These are phyloP conservation scores for Gymnothorax reevesii DNA, from an alignment of 2,797 vertebrate species.

Conservation along the genomic window DNA sequence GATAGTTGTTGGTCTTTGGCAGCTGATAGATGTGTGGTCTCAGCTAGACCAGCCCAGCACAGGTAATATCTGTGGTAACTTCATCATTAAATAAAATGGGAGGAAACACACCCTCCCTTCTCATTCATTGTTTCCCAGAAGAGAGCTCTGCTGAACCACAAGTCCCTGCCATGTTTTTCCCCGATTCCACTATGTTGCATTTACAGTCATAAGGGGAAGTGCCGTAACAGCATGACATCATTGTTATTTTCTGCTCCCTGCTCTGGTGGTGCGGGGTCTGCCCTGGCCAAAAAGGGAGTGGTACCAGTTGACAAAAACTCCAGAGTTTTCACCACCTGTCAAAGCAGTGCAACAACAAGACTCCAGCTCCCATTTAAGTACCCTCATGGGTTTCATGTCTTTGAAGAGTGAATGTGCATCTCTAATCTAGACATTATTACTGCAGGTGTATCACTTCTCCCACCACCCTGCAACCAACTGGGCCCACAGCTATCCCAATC, in stretches of 20 bases:
- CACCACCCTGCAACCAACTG: neutral
- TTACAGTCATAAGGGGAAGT: neutral
- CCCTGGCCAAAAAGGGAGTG: neutral
- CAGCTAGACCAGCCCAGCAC: neutral
- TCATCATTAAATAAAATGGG: neutral
- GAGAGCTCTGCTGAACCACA: neutral
- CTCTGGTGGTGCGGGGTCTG: neutral
- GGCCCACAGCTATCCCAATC: neutral
- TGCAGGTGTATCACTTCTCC: neutral
- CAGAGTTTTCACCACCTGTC: neutral
- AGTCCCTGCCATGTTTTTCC: neutral
- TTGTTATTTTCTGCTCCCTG: neutral
- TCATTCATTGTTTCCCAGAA: neutral
- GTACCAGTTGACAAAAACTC: neutral
- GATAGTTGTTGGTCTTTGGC: neutral
- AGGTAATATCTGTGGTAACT: neutral
- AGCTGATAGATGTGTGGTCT: neutral
- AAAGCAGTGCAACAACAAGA: neutral
- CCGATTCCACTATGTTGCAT: neutral
- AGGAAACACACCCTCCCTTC: neutral
- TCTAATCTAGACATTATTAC: neutral
- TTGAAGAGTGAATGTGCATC: neutral
- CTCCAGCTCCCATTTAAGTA: neutral
- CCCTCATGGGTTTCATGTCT: neutral
- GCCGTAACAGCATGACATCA: neutral